Evolutionary conservation across 1,140 invertebrate genomes (phyloP), one percentile per base, ranked within the genome.

Genomic region (Leptoteleia sp.): DNA sequence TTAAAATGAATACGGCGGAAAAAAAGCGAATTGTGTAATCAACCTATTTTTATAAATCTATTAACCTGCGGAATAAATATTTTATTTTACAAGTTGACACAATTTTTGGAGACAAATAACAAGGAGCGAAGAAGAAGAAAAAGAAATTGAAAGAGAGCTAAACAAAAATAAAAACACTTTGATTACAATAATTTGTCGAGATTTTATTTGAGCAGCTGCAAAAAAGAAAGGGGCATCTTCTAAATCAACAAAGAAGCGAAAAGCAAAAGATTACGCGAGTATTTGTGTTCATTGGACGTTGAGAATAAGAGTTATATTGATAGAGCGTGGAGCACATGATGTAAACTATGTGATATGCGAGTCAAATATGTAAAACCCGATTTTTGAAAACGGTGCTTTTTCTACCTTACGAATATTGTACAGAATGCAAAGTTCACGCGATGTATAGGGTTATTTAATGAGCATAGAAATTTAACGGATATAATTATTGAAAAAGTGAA

Each of bases 311-410:
- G 25, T 33, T 43, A 33, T 19, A 57, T 50, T n/a, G 4, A 22
- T 8, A 35, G 5, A 64, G 40, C 48, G 55, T 45, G 37, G 48
- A 62, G 62, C 57, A 55, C 40, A 73, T 70, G 77, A 47, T 77
- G 37, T 68, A 67, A 81, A 81, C 59, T 82, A 84, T 85, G 85
- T 85, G 84, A 82, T 82, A 82, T 76, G 70, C 81, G 77, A 68
- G 83, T 80, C 77, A 73, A 84, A 82, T 83, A 78, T 83, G 67
- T 67, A 33, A 71, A 80, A 83, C 50, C 79, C 79, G 82, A 64
- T 82, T 83, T 84, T 83, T 81, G 57, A 83, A 78, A 73, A 83
- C 84, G 85, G 86, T 87, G 86, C 86, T 87, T 87, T 86, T 85
- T 85, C 82, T 87, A 87, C 81, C 42, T 81, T 84, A 86, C 72